phyloP scores from a whole-genome alignment of 1,140 invertebrate species.

The Megathymus violae region DNA sequence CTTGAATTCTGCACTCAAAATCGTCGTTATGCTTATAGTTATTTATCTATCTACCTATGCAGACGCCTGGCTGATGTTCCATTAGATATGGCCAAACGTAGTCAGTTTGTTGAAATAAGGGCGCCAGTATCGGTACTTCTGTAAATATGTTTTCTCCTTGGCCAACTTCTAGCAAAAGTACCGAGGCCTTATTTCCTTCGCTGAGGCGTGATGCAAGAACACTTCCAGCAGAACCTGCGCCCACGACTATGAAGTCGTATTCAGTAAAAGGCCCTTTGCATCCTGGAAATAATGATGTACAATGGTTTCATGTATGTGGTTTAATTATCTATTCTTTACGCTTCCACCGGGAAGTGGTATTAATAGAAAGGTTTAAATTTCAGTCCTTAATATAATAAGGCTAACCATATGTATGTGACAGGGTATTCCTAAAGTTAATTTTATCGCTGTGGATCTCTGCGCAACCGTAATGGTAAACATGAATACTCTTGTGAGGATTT shows the following conservation, averaged over 20 bases:
- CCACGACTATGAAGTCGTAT: conserved; percentile 88
- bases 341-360: no score
- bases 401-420: no score
- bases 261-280: conserved; percentile 65
- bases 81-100: conserved; percentile 92
- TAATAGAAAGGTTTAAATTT: no score
- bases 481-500: no score
- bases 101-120: conserved; percentile 87
- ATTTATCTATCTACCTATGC: conserved; percentile 50
- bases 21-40: no score
- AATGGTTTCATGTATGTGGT: no score
- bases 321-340: conserved; percentile 1
- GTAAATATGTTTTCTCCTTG: conserved; percentile 86
- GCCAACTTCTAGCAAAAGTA: conserved; percentile 87
- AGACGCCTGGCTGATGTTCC: conserved; percentile 83
- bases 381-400: no score
- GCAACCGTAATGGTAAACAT: no score
- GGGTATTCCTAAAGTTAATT: no score
- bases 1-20: not conserved
- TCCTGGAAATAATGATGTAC: conserved; percentile 52
- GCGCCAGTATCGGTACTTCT: conserved; percentile 89
- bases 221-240: conserved; percentile 90
- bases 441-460: no score
- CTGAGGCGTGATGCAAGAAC: conserved; percentile 87
- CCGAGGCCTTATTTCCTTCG: conserved; percentile 82